These are phyloP conservation scores for Drosophila chauvacae DNA, from an alignment of 1,140 invertebrate genomes.

Conservation along the genomic window DNA sequence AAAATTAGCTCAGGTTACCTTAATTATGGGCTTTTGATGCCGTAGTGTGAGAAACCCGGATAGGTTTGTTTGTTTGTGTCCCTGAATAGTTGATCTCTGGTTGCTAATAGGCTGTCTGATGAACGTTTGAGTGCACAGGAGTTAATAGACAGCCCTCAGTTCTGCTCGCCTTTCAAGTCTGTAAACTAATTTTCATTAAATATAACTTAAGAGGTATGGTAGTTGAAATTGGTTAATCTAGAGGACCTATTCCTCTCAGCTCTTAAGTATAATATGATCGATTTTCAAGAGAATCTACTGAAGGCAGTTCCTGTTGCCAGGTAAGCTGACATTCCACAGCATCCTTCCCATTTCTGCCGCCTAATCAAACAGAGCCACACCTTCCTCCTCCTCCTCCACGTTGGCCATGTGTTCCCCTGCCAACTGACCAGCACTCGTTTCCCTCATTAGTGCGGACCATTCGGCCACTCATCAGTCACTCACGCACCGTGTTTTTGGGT, in stretches of 20 bases:
- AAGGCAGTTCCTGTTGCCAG: background rate
- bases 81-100: conserved; percentile 48
- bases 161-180: conserved; percentile 31
- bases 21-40: conserved; percentile 64
- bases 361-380: conserved; percentile 30
- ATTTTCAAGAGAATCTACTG: background rate
- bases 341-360: background rate
- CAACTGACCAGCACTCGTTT: conserved; percentile 39
- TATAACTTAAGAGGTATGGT: background rate
- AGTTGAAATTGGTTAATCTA: too few relatives aligned
- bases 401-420: conserved; percentile 12
- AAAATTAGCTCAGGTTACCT: conserved; percentile 78
- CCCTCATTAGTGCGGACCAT: conserved; percentile 59
- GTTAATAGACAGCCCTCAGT: conserved; percentile 55
- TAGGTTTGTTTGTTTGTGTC: conserved; percentile 62
- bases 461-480: conserved; percentile 67
- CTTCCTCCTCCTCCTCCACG: conserved; percentile 1
- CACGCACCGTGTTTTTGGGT: conserved; percentile 37
- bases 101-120: conserved; percentile 53
- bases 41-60: conserved; percentile 20
- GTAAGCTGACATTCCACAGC: background rate
- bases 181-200: background rate
- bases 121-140: conserved; percentile 33
- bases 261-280: too few relatives aligned
- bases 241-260: background rate